Evolutionary conservation across 2,888 invertebrate species (phyloP), one percentile per base, ranked within the genome.

Genomic region (Nomada lathburiana): DNA sequence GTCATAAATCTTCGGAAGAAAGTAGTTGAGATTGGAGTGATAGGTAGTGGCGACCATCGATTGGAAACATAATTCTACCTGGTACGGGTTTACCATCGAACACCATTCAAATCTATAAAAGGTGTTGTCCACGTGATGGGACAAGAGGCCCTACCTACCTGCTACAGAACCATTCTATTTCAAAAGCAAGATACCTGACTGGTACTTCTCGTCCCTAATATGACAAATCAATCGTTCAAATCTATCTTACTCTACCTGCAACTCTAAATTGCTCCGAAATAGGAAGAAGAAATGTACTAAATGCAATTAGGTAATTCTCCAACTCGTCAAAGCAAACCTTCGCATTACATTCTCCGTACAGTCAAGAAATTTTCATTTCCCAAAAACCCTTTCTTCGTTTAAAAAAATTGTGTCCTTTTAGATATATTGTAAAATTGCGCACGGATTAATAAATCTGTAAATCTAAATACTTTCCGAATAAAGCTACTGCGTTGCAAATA

Each of bases 61-160:
- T 60, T 47, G 11, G 23, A 26, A 75, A 50, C 53, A 55, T 75
- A 75, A 68, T 75, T 26, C 36, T 78, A 78, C 67, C 75, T 36
- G 75, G 36, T 53, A 60, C 36, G 52, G 65, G 29, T 52, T 67
- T 67, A 60, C 65, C n/a, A 16, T 53, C 52, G 42, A 26, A 60
- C 36, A 67, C 36, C 36, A 20, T 42, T 62, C 23, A 23, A 53
- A 50, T 47, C 55, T 68, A 36, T 67, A 62, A 68, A 63, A 67
- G 47, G 47, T 68, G 50, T 75, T 47, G 10, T 44, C 42, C 20
- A 3, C n/a, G 2, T 23, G 60, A 60, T 44, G 36, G 47, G 47
- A 47, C 47, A 62, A 68, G 47, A 64, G 63, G 44, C 42, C 64
- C 16, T 53, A 10, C 53, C 75, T 67, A 78, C 62, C 73, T 73